These are phyloP conservation scores for Acrocera orbiculus DNA, from an alignment of 2,888 invertebrate genomes.

Conservation along the genomic window DNA sequence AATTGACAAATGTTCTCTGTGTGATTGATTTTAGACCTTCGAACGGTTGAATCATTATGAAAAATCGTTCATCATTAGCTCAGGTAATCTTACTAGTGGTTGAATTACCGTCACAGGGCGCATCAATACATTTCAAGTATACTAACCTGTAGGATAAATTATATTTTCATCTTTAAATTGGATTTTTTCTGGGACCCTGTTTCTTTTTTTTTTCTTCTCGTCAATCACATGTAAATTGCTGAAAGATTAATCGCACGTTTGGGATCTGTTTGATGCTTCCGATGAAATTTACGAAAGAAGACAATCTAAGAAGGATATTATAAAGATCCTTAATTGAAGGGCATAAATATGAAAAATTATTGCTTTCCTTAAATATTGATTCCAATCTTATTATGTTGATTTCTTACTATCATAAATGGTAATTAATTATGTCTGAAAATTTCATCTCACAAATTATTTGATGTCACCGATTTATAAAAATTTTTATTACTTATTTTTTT, in stretches of 20 bases:
- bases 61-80: constrained; percentile 18
- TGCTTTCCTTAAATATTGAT: too few relatives aligned
- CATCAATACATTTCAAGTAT: not conserved
- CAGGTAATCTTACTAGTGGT: constrained; percentile 9
- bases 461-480: too few relatives aligned
- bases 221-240: constrained; percentile 29
- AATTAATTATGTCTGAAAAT: too few relatives aligned
- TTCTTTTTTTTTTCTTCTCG: too few relatives aligned
- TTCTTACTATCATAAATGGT: too few relatives aligned
- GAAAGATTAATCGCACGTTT: constrained; percentile 28
- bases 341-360: too few relatives aligned
- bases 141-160: not conserved
- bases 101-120: not conserved
- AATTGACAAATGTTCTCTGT: constrained; percentile 10
- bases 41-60: constrained; percentile 17
- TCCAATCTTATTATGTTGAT: too few relatives aligned
- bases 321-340: too few relatives aligned
- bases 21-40: constrained; percentile 14
- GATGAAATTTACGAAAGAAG: too few relatives aligned
- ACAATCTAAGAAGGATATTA: too few relatives aligned
- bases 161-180: constrained; percentile 10
- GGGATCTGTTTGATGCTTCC: constrained; percentile 24
- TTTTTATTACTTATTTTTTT: too few relatives aligned
- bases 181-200: constrained; percentile 8
- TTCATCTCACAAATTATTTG: too few relatives aligned